Evolutionary conservation across 2,113 vertebrate genomes (phyloP).

Genomic region (Cyanocitta stelleri): DNA sequence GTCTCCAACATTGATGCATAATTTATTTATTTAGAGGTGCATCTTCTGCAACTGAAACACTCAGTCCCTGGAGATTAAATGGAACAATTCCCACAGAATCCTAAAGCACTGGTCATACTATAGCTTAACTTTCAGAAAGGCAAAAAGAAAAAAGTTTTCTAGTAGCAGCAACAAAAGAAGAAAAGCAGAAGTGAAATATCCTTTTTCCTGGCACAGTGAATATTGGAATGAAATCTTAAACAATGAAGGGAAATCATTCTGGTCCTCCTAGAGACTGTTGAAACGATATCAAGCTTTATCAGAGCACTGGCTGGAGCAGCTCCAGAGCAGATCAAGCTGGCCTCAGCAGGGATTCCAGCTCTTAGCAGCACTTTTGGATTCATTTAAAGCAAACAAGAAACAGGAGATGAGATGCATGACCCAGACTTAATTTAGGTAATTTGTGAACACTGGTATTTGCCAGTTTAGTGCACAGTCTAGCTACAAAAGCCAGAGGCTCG

Average conservation of each 20-base stretch:
- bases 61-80: neutral
- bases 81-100: slow-evolving; percentile 26
- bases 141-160: neutral
- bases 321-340: slow-evolving; percentile 58
- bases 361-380: slow-evolving; percentile 41
- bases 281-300: slow-evolving; percentile 49
- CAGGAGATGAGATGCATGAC: slow-evolving; percentile 9
- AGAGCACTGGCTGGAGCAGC: slow-evolving; percentile 41
- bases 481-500: slow-evolving; percentile 40
- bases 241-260: slow-evolving; percentile 68
- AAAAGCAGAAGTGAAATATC: slow-evolving; percentile 43
- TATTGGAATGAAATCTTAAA: slow-evolving; percentile 50
- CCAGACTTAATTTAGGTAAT: slow-evolving; percentile 31
- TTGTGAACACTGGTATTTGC: neutral
- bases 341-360: slow-evolving; percentile 43
- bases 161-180: neutral
- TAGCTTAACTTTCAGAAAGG: neutral
- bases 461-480: neutral
- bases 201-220: slow-evolving; percentile 38
- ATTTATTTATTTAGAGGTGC: neutral
- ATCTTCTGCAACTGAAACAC: neutral
- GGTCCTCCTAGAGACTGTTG: slow-evolving; percentile 47
- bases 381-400: slow-evolving; percentile 53
- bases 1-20: neutral
- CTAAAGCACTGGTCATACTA: neutral